Percentiles rank a stretch among this genome's conserved stretches.
These are phyloP conservation scores for Macaria liturata DNA, from an alignment of 2,888 invertebrate genomes.

Conservation along the genomic window DNA sequence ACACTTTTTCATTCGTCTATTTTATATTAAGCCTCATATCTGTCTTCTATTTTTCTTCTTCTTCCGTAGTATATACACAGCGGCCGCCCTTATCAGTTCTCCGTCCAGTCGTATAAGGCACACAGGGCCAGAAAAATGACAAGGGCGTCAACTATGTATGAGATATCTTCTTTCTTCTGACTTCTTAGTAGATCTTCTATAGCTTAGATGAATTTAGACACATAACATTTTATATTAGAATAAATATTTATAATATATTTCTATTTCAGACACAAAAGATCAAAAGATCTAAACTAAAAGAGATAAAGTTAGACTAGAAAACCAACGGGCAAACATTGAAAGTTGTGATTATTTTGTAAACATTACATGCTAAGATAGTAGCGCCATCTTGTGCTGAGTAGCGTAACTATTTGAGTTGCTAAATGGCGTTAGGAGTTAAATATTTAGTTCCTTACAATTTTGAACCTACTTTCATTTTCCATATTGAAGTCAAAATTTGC, in stretches of 20 bases:
- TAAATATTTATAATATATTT: too few species aligned
- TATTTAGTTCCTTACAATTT: too few species aligned
- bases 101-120: slow-evolving; percentile 94
- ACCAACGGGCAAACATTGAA: too few species aligned
- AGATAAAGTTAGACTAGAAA: too few species aligned
- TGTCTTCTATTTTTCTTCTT: background rate
- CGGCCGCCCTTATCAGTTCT: slow-evolving; percentile 99
- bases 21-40: too few species aligned
- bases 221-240: too few species aligned
- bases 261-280: too few species aligned
- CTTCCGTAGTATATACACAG: slow-evolving; percentile 49
- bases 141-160: slow-evolving; percentile 86
- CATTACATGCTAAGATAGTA: slow-evolving; percentile 4
- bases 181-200: background rate
- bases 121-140: slow-evolving; percentile 96
- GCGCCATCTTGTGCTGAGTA: slow-evolving; percentile 51
- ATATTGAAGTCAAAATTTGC: too few species aligned
- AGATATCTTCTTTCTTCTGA: background rate
- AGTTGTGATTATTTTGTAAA: background rate
- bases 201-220: too few species aligned
- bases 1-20: too few species aligned
- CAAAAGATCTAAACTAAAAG: too few species aligned
- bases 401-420: slow-evolving; percentile 32
- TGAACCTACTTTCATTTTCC: too few species aligned
- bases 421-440: slow-evolving; percentile 31